These are phyloP conservation scores for Tetramorium simillimum DNA, from an alignment of 1,140 invertebrate genomes.

Conservation along the genomic window DNA sequence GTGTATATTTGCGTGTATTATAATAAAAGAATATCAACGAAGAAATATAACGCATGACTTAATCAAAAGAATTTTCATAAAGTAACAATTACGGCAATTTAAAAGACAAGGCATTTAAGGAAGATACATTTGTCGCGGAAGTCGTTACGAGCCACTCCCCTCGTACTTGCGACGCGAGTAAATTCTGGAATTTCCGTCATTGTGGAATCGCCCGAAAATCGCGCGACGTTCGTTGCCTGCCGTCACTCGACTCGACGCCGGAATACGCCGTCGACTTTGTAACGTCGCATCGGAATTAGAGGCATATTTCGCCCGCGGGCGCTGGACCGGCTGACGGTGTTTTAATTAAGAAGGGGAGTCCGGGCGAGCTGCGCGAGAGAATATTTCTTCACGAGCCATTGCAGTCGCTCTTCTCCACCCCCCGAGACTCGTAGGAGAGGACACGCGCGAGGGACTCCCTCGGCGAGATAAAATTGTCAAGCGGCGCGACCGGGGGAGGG, in stretches of 20 bases:
- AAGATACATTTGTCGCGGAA: conserved; percentile 25
- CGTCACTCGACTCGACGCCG: conserved; percentile 20
- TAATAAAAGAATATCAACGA: not conserved
- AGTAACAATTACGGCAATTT: conserved; percentile 40
- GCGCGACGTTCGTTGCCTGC: conserved; percentile 30
- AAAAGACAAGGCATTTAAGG: conserved; percentile 3
- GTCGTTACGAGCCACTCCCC: not conserved
- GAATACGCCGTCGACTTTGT: conserved; percentile 44
- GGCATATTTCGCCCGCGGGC: conserved; percentile 51
- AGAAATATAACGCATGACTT: not conserved
- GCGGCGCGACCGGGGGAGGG: not conserved
- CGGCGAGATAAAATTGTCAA: conserved; percentile 64
- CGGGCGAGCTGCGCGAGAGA: conserved; percentile 24
- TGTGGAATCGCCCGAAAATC: conserved; percentile 12
- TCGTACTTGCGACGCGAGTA: conserved; percentile 2
- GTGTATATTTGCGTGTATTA: not conserved
- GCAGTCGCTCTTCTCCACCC: conserved; percentile 27
- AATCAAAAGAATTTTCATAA: conserved; percentile 16
- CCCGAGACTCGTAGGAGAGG: conserved; percentile 1
- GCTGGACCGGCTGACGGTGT: conserved; percentile 37
- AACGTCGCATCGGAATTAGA: conserved; percentile 58
- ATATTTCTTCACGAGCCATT: conserved; percentile 62
- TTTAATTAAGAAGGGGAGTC: conserved; percentile 65
- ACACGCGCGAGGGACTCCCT: not conserved
- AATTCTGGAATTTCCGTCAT: conserved; percentile 24